Evolutionary conservation across 2,113 vertebrate species (phyloP).

Genomic region (Vidua macroura): DNA sequence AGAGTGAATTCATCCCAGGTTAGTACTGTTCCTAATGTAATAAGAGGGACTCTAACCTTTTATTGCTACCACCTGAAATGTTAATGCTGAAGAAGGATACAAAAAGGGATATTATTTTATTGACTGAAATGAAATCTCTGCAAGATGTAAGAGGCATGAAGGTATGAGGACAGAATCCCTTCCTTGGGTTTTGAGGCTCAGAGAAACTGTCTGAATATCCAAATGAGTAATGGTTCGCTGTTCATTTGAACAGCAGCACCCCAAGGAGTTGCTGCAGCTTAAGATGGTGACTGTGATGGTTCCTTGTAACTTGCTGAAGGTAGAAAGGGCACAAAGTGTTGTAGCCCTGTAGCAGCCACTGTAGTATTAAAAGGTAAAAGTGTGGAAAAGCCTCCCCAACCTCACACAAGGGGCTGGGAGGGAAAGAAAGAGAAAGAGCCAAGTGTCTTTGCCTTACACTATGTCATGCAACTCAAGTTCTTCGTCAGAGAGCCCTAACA

Average conservation of each 20-base stretch:
- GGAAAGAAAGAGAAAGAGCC: neutral
- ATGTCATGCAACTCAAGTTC: neutral
- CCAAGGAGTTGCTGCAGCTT: neutral
- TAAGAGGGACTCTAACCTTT: neutral
- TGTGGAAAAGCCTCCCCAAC: neutral
- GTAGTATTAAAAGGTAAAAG: neutral
- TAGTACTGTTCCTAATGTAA: neutral
- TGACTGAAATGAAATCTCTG: neutral
- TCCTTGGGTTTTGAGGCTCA: neutral
- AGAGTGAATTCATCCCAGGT: neutral
- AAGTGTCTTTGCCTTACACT: neutral
- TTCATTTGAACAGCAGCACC: neutral
- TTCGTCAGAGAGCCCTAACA: neutral
- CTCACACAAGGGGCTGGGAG: neutral
- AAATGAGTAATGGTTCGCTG: neutral
- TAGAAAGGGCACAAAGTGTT: neutral
- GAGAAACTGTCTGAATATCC: neutral
- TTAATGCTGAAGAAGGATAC: neutral
- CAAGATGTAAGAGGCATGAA: neutral
- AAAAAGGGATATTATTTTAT: neutral
- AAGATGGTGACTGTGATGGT: neutral
- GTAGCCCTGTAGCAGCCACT: neutral
- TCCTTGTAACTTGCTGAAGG: neutral
- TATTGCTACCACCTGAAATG: neutral
- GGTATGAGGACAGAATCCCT: neutral